Base-by-base conservation (phyloP, 2,797 vertebrate genomes). In the Sebastes baramenuke region DNA sequence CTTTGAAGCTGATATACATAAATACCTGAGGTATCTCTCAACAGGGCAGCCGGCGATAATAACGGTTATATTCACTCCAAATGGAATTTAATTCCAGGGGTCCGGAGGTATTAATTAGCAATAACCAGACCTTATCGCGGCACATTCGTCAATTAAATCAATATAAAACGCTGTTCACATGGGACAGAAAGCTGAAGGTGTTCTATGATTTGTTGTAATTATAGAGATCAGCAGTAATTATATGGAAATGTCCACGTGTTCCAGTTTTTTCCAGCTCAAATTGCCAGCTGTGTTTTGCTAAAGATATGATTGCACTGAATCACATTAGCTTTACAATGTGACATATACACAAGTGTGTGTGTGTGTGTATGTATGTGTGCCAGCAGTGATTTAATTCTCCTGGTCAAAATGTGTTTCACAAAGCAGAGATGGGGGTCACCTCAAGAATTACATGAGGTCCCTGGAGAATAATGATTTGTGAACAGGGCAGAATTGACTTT, bases 331-430 rank as follows among this genome's bases (percentile, higher is more conserved):
- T 66, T 18, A 38, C 7, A 30, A 20, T 29, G 58, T 10, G 16
- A 60, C 25, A 2, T 52, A 20, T 20, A 20, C 16, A 18, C 9
- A 16, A 7, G 38, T 18, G 14, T 46, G 42, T 46, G 46, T 52
- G 4, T 6, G 10, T 11, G 4, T 6, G 10, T 11, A 2, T 8
- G 46, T n/a, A 0, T 52, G 49, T 52, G 8, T 8, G 11, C 8
- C 52, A 34, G 52, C 12, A 68, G 30, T 55, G 67, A 24, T 10
- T 22, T 69, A 22, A 55, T 24, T 55, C 49, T 32, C 25, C 4
- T 52, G 46, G 22, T 38, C 24, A 49, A 14, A 42, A 49, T 38
- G 38, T 25, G 2, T 42, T 59, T 29, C 6, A 29, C 65, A 30
- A 14, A n/a, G 20, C 49, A 68, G 29, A 18, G 49, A 68, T 16